Conservation (phyloP, 2,113 vertebrate genomes). For the Burhinus bistriatus region DNA sequence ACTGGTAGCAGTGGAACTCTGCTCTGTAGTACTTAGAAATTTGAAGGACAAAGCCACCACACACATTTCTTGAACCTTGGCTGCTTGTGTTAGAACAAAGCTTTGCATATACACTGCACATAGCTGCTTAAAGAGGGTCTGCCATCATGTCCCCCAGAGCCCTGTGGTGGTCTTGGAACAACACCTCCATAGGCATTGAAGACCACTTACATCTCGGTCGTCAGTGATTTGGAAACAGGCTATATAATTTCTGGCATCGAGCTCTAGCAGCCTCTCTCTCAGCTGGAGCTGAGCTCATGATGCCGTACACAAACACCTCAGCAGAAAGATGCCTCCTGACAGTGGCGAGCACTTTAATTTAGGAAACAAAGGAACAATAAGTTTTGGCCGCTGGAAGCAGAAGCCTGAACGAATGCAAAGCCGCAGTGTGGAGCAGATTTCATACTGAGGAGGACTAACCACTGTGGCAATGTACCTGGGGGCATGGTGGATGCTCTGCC, state of each 20-base stretch:
- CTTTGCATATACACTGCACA: accelerated
- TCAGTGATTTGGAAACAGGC: not conserved
- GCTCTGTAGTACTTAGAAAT: not conserved
- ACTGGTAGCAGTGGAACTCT: not conserved
- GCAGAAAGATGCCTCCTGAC: not conserved
- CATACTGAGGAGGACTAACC: not conserved
- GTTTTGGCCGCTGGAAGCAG: not conserved
- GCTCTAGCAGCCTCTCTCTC: not conserved
- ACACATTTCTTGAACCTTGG: not conserved
- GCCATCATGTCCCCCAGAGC: not conserved
- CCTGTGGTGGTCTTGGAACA: not conserved
- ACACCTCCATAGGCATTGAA: accelerated
- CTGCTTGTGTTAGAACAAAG: not conserved
- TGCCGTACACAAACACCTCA: not conserved
- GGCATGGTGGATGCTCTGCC: not conserved
- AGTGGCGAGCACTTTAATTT: not conserved
- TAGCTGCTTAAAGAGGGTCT: not conserved
- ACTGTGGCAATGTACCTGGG: not conserved
- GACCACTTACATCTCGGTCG: accelerated
- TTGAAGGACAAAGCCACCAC: not conserved
- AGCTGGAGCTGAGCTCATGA: not conserved
- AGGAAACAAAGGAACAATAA: not conserved
- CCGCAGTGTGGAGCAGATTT: not conserved
- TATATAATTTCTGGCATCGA: accelerated
- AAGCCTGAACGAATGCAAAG: not conserved